Base-by-base conservation (phyloP, 1,140 invertebrate genomes). In the Microplitis demolitor region DNA sequence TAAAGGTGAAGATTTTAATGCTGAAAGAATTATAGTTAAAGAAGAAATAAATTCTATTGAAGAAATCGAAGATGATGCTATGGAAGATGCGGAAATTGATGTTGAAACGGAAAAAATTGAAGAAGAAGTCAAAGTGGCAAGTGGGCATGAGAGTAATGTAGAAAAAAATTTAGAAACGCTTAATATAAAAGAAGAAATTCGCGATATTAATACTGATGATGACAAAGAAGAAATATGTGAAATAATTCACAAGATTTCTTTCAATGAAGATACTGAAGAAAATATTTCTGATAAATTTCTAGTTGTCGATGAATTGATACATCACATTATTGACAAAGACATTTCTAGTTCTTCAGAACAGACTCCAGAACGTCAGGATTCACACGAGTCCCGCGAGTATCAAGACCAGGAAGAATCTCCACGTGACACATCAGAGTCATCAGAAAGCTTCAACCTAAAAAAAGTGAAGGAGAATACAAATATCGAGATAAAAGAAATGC, bases 231-330 rank as follows among this genome's bases (percentile, higher is more conserved):
- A 61, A 34, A 37, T 53, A 6, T n/a, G 31, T 33, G 68, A 70
- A 11, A 35, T 14, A 11, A 16, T 51, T 62, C 31, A 35, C 14
- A 53, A 64, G 24, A 64, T 13, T 33, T 34, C 53, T 50, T 34
- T 45, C 33, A 54, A 11, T 63, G 62, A 60, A 35, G n/a, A 39
- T 0, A 8, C 35, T 24, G 34, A 4, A 45, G 33, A 35, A 35
- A 56, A 62, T 60, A 39, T 33, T 13, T 37, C 39, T 45, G 4
- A 16, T 14, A 63, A 39, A 11, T 24, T 72, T 16, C 54, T 80
- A 6, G 73, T 83, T 2, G 71, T 86, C 11, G 69, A 72, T 4
- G 84, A 85, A 73, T 14, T 87, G 0, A 77, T 87, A 11, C 81
- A 85, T 66, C 83, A 83, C 45, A 60, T 87, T 39, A 67, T 85